Base-by-base conservation (phyloP, 1,140 invertebrate genomes). In the Listronotus oregonensis region DNA sequence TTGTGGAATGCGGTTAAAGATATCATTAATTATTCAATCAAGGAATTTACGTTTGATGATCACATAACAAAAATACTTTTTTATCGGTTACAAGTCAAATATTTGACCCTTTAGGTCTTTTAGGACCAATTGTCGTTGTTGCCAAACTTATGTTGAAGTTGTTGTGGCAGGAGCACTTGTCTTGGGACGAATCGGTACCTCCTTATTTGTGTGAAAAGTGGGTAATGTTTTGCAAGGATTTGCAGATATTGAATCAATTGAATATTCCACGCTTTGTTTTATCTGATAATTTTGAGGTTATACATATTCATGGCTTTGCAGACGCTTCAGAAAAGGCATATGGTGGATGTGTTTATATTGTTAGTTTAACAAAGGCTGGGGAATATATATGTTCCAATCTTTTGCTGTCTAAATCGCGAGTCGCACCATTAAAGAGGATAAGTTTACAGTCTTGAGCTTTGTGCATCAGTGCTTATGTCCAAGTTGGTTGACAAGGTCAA, bases 201-300 rank as follows among this genome's bases (percentile, higher is more conserved):
- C 7, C 43, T 15, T 46, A 46, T 17, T 17, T 46, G 11, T 46
- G 7, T 17, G 17, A 46, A 14, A 46, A 46, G 8, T 46, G 5
- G 15, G 8, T 46, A 17, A 8, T 8, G 15, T 46, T 46, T 46
- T 46, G 11, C 17, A 46, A 17, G 17, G 43, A 46, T 14, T 3
- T 46, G 43, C 12, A 15, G 43, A 14, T 46, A 14, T 46, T 46
- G 17, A 46, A 46, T 46, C 43, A 46, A 15, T 1, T 46, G 14
- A 46, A 17, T 17, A 46, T 46, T 46, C 15, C 43, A n/a, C 43
- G 43, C 7, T 46, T 14, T 46, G 43, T 46, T 46, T 42, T 42
- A 42, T 11, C 39, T 42, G 39, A 42, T 14, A 42, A 42, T 27
- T 27, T 27, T 27, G 21, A 27, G 21, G 21, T 27, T 27, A 27